Evolutionary conservation across 2,113 vertebrate species (phyloP).

Genomic region (Amphilophus citrinellus): DNA sequence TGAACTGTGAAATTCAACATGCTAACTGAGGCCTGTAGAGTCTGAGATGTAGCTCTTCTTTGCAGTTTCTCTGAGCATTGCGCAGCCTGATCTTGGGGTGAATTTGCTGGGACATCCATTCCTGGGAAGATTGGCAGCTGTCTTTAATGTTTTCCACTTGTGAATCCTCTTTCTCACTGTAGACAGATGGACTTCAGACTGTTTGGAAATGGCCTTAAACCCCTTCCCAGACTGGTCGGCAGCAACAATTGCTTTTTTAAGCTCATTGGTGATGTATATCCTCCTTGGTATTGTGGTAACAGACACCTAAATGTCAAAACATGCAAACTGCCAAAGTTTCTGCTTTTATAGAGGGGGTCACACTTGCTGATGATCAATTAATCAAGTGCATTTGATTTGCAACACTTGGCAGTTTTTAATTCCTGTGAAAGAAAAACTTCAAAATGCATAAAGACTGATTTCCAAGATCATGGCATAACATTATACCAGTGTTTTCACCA

Average conservation of each 20-base stretch:
- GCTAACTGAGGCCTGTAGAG: background rate
- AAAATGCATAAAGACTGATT: background rate
- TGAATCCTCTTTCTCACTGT: background rate
- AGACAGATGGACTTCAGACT: background rate
- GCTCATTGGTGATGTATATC: background rate
- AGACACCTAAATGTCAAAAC: background rate
- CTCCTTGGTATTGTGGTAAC: slow-evolving; percentile 1
- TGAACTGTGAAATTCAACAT: background rate
- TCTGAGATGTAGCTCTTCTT: background rate
- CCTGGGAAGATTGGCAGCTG: background rate
- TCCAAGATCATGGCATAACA: background rate
- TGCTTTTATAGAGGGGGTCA: background rate
- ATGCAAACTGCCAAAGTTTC: background rate
- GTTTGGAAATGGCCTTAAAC: background rate
- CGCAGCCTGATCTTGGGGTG: background rate
- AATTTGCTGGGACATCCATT: background rate
- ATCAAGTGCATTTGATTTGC: background rate
- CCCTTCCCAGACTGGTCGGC: background rate
- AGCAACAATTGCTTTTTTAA: background rate
- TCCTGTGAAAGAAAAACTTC: background rate
- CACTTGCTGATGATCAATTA: background rate
- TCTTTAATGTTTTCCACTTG: rapidly evolving
- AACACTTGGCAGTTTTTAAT: background rate
- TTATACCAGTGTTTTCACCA: background rate
- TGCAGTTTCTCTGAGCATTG: background rate